These are phyloP conservation scores for Diplosoma virens DNA, from an alignment of 23 tunicate species.

Conservation along the genomic window DNA sequence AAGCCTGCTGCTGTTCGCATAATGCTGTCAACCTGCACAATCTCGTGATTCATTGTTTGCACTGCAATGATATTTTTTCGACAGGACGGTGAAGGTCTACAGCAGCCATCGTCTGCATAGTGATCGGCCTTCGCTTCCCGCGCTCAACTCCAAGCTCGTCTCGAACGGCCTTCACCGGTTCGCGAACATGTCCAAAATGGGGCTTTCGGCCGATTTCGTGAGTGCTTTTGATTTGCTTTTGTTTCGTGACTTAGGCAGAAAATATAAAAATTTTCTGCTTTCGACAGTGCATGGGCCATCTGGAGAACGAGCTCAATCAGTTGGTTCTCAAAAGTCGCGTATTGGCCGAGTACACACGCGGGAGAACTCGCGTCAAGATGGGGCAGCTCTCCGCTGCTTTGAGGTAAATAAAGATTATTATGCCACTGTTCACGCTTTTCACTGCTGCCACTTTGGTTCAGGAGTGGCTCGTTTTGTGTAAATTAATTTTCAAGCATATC, in stretches of 20 bases:
- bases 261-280: not conserved
- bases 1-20: too few relatives aligned
- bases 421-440: too few relatives aligned
- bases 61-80: not conserved
- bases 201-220: conserved; percentile 68
- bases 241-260: not conserved
- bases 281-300: conserved; percentile 85
- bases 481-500: too few relatives aligned
- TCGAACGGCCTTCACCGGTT: conserved; percentile 38
- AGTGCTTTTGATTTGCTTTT: conserved; percentile 54
- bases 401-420: conserved; percentile 45
- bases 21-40: too few relatives aligned
- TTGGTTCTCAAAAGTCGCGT: conserved; percentile 75
- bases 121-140: conserved; percentile 58
- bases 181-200: conserved; percentile 53
- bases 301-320: conserved; percentile 66
- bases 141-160: conserved; percentile 73
- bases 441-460: too few relatives aligned
- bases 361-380: conserved; percentile 54
- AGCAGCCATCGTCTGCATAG: conserved; percentile 73
- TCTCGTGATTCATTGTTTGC: too few relatives aligned
- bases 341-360: conserved; percentile 68
- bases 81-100: conserved; percentile 77
- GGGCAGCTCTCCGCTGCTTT: conserved; percentile 63
- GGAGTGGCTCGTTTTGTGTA: too few relatives aligned